phyloP scores from a whole-genome alignment of 2,797 vertebrate genomes.

The Spea hammondii region DNA sequence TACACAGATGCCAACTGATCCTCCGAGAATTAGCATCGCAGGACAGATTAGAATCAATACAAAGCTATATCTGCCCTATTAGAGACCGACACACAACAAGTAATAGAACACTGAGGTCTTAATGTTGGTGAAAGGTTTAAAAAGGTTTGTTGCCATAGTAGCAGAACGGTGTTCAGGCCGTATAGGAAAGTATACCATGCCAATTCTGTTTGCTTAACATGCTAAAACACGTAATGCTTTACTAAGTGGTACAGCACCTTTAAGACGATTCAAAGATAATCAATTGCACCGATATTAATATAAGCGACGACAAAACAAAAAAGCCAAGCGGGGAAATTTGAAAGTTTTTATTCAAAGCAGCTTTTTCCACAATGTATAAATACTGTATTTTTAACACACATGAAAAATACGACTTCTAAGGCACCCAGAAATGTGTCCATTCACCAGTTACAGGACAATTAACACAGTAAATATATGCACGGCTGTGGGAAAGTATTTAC shows the following conservation, averaged over 20 bases:
- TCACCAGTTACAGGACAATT: slow-evolving; percentile 74
- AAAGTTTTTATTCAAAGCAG: slow-evolving; percentile 87
- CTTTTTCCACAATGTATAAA: slow-evolving; percentile 83
- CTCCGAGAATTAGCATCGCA: too few relatives aligned
- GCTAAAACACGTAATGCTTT: neutral
- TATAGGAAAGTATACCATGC: neutral
- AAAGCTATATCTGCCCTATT: too few relatives aligned
- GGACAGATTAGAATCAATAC: too few relatives aligned
- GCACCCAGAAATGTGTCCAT: slow-evolving; percentile 88
- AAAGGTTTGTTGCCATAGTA: too few relatives aligned
- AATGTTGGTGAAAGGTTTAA: too few relatives aligned
- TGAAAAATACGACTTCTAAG: slow-evolving; percentile 88
- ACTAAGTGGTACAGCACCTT: neutral
- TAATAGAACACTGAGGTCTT: too few relatives aligned
- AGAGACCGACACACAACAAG: too few relatives aligned
- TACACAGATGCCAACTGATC: too few relatives aligned
- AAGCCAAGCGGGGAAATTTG: slow-evolving; percentile 52
- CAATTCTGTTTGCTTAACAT: too few relatives aligned
- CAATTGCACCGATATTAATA: neutral
- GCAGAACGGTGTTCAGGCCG: neutral
- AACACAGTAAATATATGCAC: slow-evolving; percentile 72
- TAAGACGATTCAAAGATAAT: neutral
- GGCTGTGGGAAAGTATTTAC: slow-evolving; percentile 74
- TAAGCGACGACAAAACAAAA: neutral
- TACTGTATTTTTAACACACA: slow-evolving; percentile 83